A percentile compares a stretch with the other conserved stretches of the same genome.
These are phyloP conservation scores for Liodrosophila aerea DNA, from an alignment of 2,888 invertebrate species.

Conservation along the genomic window DNA sequence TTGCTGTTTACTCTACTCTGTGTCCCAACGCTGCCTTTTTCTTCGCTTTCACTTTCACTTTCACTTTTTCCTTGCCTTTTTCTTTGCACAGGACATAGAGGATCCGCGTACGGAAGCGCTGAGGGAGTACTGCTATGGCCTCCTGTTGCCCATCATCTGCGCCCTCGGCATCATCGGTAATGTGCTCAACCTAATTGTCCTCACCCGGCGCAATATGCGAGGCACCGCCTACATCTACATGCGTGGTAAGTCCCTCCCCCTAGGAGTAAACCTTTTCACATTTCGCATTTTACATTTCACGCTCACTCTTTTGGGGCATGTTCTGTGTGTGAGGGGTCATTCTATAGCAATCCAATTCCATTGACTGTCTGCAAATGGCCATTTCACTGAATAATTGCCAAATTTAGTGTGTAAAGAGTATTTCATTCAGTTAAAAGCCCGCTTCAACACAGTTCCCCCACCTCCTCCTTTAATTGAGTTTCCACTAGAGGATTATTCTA, in stretches of 20 bases:
- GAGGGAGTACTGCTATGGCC: slow-evolving; percentile 86
- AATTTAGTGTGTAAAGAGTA: slow-evolving; percentile 39
- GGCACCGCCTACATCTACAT: slow-evolving; percentile 91
- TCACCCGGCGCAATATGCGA: slow-evolving; percentile 89
- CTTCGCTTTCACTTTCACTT: no score
- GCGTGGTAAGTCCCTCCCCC: slow-evolving; percentile 85
- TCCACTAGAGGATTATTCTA: no score
- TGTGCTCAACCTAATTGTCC: slow-evolving; percentile 89
- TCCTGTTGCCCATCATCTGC: slow-evolving; percentile 88
- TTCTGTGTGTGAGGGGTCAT: no score
- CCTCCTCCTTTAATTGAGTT: no score
- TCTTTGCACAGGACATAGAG: slow-evolving; percentile 83
- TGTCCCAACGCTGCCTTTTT: no score
- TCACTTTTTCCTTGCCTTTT: no score
- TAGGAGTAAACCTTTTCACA: neutral
- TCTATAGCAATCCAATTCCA: slow-evolving; percentile 27
- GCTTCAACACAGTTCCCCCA: slow-evolving; percentile 12
- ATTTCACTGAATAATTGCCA: slow-evolving; percentile 57
- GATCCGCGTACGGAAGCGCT: slow-evolving; percentile 85
- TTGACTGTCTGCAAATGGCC: slow-evolving; percentile 21
- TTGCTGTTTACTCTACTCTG: no score
- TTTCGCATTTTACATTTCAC: neutral
- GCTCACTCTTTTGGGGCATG: neutral
- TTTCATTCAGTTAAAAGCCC: slow-evolving; percentile 36
- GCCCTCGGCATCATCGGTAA: slow-evolving; percentile 90